Evolutionary conservation across 2,113 vertebrate species (phyloP), one percentile per base, ranked within the genome.

Genomic region (Hymenochirus boettgeri): DNA sequence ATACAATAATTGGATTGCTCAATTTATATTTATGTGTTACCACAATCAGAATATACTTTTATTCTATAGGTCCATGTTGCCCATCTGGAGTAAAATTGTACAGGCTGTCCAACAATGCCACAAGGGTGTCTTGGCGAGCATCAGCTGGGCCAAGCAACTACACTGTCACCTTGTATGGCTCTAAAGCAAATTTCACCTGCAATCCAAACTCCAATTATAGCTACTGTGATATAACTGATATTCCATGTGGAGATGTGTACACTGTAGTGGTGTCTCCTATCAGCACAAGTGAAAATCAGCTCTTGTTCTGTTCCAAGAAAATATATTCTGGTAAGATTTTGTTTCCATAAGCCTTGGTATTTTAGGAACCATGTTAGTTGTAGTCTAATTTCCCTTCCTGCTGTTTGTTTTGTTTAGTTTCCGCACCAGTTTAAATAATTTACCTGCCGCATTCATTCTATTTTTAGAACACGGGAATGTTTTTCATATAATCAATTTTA

Each of bases 181-280:
- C 88, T 11, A 87, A 83, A 37, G 83, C 84, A 73, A 89, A 92
- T 76, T 94, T 94, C 76, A 90, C 89, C 1, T 96, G 93, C 51
- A 75, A 13, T 7, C 79, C 92, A 1, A 63, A 57, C 0, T 21
- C 65, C 0, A 83, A 83, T 4, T 69, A 70, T 55, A 91, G 71
- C 57, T 88, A 83, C 75, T 98, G 95, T 18, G 91, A 94, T 9
- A 76, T 95, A 57, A 71, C 75, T 0, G 76, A 87, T 53, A 82
- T 88, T 47, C 79, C 79, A 4, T 97, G 94, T 45, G 93, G 94
- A 7, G 90, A 93, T 1, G 84, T 92, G 11, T 96, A 96, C 71
- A 90, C 77, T 0, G 90, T 93, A 9, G 77, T 89, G 55, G 91
- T 86, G 1, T 86, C 89, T 25, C 93, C 94, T 1, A 57, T 91